These are phyloP conservation scores for Coilia nasus DNA, from an alignment of 2,797 vertebrate species.

Conservation along the genomic window DNA sequence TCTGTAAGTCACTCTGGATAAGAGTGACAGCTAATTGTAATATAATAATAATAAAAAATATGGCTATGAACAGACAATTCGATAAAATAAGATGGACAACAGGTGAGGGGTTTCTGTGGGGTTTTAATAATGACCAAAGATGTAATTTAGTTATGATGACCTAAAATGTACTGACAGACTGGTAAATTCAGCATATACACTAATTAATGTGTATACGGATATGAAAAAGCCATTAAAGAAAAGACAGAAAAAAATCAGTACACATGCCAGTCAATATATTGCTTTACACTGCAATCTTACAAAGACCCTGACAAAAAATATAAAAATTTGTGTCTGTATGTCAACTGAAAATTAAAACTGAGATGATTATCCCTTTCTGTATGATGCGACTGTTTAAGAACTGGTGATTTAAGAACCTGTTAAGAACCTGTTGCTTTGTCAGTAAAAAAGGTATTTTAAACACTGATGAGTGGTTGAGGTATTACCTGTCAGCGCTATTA, in stretches of 20 bases:
- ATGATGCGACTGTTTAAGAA: no score
- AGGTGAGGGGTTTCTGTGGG: not conserved
- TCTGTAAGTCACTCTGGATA: no score
- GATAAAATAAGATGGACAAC: not conserved
- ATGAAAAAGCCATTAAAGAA: slow-evolving; percentile 8
- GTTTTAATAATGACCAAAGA: slow-evolving; percentile 17
- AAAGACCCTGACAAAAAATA: no score
- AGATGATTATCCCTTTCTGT: no score
- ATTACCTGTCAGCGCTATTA: no score
- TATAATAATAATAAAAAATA: not conserved
- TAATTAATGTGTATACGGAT: not conserved
- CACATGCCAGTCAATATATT: not conserved
- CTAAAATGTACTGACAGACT: not conserved
- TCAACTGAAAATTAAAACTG: no score
- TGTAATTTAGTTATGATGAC: not conserved
- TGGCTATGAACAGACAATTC: not conserved
- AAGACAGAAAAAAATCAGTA: no score
- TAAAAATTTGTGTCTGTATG: no score
- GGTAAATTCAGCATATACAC: not conserved
- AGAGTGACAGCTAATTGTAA: no score
- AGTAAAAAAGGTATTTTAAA: not conserved
- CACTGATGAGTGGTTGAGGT: no score
- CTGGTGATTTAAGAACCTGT: not conserved
- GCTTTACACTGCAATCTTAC: no score
- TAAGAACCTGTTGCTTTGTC: not conserved